Base-by-base conservation (phyloP, 2,797 vertebrate genomes). In the Galaxias olidus region DNA sequence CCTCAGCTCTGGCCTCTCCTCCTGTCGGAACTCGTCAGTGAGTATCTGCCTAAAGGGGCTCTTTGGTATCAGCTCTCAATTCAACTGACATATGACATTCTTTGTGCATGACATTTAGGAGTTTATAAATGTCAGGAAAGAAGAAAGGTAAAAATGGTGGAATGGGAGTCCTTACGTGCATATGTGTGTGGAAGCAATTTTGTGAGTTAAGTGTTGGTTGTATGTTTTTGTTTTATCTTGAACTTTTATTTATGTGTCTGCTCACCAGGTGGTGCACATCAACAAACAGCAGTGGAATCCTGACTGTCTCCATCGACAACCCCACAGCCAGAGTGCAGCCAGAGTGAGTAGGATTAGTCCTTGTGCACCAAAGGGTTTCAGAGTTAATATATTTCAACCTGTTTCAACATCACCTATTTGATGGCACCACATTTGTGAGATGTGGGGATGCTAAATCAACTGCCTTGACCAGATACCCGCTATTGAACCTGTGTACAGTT, bases 221-320 rank as follows among this genome's bases (percentile, higher is more conserved):
- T n/a, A n/a, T n/a, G n/a, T n/a, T n/a, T n/a, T n/a, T n/a, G n/a
- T n/a, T n/a, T n/a, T n/a, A n/a, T 10, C 10, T 0, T 49, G n/a
- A 41, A 9, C 12, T 45, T 14, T n/a, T 17, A 66, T 10, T 1
- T 11, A 30, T 61, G 10, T 61, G 8, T 75, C 66, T 78, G 4
- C 77, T 87, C 88, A 91, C 85, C 82, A 99, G 97, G 73, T 97
- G 96, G 96, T 93, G 93, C 68, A 93, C 94, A 73, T 93, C 94
- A 0, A 87, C 93, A 73, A 92, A 90, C 43, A 94, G 66, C 78
- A 94, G 88, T 76, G 96, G 97, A 14, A 93, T 97, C 78, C 81
- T 99, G 73, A 99, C 95, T 0, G 91, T 98, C 20, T 98, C 96
- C 1, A 98, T 98, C 73, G 95, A 98, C 85, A 98, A 98, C 77